Evolutionary conservation across 2,113 vertebrate species (phyloP).

Genomic region (Syrmaticus mikado): DNA sequence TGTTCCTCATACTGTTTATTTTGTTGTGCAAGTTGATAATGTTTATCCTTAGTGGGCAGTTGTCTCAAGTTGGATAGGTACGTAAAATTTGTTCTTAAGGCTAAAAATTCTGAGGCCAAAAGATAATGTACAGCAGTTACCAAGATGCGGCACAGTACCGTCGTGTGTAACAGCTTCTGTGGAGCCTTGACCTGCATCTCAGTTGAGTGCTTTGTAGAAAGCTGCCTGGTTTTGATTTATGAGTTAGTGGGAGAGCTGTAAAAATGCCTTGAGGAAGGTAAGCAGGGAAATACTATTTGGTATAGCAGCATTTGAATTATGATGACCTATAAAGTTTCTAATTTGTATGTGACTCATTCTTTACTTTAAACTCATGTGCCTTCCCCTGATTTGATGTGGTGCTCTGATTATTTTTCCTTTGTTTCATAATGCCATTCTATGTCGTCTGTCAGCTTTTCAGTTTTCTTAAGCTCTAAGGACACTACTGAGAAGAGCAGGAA

Average conservation of each 20-base stretch:
- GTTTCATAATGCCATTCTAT: not conserved
- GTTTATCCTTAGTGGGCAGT: not conserved
- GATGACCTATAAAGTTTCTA: not conserved
- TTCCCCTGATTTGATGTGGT: not conserved
- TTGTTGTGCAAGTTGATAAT: not conserved
- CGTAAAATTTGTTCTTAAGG: not conserved
- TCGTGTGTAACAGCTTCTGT: not conserved
- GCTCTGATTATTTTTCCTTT: not conserved
- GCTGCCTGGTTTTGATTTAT: not conserved
- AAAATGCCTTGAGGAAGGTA: slow-evolving; percentile 40
- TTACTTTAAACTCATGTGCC: not conserved
- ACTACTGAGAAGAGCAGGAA: not conserved
- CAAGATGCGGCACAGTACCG: not conserved
- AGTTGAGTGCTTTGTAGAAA: not conserved
- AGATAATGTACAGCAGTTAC: not conserved
- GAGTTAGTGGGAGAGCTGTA: not conserved
- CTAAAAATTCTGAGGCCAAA: not conserved
- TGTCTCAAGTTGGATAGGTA: not conserved
- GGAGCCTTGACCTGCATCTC: not conserved
- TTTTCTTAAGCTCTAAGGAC: not conserved
- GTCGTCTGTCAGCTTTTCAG: not conserved
- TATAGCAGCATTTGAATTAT: not conserved
- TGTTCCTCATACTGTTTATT: not conserved
- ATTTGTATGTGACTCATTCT: not conserved
- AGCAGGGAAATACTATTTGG: not conserved